Percentiles rank a stretch among this genome's conserved stretches.
Conservation (phyloP, 2,797 vertebrate genomes). For the Novumbra hubbsi region DNA sequence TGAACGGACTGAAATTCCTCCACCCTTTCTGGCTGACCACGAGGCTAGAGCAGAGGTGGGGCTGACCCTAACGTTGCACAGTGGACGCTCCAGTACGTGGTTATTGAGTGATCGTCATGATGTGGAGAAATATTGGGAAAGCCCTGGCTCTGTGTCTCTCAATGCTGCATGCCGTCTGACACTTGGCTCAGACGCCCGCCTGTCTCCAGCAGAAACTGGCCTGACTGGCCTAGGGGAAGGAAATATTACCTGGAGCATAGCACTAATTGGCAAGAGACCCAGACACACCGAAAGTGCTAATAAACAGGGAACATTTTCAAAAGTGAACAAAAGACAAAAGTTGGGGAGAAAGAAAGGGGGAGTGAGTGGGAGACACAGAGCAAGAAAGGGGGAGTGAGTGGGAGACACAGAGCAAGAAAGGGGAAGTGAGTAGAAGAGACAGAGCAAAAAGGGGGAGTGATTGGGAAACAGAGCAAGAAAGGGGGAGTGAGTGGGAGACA, state of each 20-base stretch:
- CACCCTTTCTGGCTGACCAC: not conserved
- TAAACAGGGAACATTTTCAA: conserved; percentile 52
- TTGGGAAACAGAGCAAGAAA: not conserved
- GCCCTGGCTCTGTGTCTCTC: conserved; percentile 18
- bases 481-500: not conserved
- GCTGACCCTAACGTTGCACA: not conserved
- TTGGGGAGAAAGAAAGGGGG: no score
- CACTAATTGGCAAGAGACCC: conserved; percentile 47
- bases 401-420: conserved; percentile 4
- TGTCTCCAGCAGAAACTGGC: conserved; percentile 58
- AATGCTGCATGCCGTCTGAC: conserved; percentile 3
- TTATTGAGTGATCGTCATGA: conserved; percentile 18
- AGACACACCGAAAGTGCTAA: conserved; percentile 56
- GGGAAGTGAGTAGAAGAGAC: conserved; percentile 19
- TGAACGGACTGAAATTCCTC: not conserved
- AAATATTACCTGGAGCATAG: conserved; percentile 59
- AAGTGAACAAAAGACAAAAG: conserved; percentile 32
- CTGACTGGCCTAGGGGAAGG: conserved; percentile 41
- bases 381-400: conserved; percentile 13
- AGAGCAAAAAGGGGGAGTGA: conserved; percentile 9
- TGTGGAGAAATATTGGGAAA: conserved; percentile 26
- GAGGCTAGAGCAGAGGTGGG: not conserved
- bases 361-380: no score
- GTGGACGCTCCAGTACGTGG: conserved; percentile 2
- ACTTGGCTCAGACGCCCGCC: conserved; percentile 53